A percentile compares a stretch with the other conserved stretches of the same genome.
phyloP scores from a whole-genome alignment of 2,113 vertebrate species.

The Picathartes gymnocephalus region DNA sequence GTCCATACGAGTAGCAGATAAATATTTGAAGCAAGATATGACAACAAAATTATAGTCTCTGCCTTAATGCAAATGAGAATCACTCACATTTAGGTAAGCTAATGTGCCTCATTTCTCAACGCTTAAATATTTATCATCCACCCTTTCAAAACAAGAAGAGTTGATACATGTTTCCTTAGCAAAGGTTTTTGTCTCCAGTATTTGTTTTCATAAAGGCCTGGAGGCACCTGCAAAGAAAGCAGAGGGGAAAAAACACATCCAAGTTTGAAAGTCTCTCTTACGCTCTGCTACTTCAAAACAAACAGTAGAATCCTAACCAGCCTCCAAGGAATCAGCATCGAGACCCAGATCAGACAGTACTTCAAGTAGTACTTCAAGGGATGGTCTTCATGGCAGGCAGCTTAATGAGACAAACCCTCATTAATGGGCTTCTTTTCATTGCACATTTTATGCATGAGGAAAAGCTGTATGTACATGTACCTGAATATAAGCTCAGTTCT shows the following conservation, averaged over 20 bases:
- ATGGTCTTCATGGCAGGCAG: neutral
- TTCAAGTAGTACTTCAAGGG: neutral
- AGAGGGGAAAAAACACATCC: neutral
- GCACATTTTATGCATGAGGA: neutral
- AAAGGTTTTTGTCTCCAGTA: neutral
- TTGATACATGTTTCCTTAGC: neutral
- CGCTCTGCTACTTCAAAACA: neutral
- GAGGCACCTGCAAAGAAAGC: neutral
- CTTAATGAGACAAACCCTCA: neutral
- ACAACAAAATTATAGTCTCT: neutral
- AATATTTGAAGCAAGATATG: neutral
- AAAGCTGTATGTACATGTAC: rapidly evolving
- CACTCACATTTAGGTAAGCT: neutral
- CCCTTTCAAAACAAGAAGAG: neutral
- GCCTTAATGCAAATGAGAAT: neutral
- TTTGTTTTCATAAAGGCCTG: neutral
- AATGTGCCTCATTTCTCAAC: neutral
- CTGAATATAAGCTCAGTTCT: neutral
- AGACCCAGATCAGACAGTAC: rapidly evolving
- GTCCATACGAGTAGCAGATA: neutral
- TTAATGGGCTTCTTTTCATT: neutral
- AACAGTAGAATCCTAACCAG: neutral
- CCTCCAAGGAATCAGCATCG: rapidly evolving
- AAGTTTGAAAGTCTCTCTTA: neutral
- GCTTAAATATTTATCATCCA: neutral